Base-by-base conservation (phyloP, 2,888 invertebrate species). In the Minunthozetes semirufus region DNA sequence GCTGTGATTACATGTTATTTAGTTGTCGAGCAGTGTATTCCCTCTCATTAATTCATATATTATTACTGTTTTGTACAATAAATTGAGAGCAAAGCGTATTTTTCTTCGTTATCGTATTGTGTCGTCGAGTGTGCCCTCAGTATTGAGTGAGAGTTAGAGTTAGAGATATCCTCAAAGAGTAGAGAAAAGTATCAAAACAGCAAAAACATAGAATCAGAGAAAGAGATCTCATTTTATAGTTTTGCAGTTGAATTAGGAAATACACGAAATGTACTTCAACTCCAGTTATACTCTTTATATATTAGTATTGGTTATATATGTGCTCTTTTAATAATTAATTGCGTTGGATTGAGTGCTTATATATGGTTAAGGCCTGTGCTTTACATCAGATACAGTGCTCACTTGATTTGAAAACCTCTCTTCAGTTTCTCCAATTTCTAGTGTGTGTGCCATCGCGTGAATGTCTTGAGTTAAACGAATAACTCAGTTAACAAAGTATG, bases 1-100 rank as follows among this genome's bases (percentile, higher is more conserved):
- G 48, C 70, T 70, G 48, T 70, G 70, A 70, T 70, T 70, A 70
- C 70, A 70, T 70, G 70, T 70, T 68, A 68, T 68, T 70, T 70
- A 48, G 19, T 48, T 70, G 70, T 70, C 70, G 70, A 70, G 70
- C 13, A 46, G n/a, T 70, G 70, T 70, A 70, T 46, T 48, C 48
- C 19, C 19, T 68, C 70, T 70, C 70, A 70, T 70, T 70, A 70
- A 70, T 70, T 70, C 70, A 70, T 70, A 70, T 70, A 70, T 70
- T 70, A 70, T 70, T 48, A 70, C 70, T n/a, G 22, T 59, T 70
- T 27, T 19, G 27, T 70, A 70, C 70, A 70, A 70, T 42, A 70
- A 70, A 70, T 70, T 70, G 70, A 70, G 70, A 70, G 70, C 25
- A 48, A 48, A 70, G 46, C 70, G 70, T 25, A 70, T 70, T 70